phyloP scores from a whole-genome alignment of 2,888 invertebrate genomes.

The Helleia helle region DNA sequence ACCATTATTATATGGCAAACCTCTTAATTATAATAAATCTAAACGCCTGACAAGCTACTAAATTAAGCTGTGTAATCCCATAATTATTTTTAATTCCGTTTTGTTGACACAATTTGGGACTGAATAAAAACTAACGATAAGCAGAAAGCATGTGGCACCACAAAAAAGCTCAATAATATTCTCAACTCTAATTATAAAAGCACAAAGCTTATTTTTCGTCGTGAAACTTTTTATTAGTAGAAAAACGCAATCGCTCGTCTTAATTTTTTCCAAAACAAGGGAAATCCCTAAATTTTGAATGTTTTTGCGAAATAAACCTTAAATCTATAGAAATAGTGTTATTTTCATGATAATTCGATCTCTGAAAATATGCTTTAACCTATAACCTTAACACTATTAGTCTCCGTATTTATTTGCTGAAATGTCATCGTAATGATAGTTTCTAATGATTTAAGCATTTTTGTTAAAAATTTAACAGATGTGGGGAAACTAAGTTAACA shows the following conservation, averaged over 20 bases:
- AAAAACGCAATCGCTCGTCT: background rate
- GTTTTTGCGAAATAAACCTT: slow-evolving; percentile 7
- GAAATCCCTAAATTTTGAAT: background rate
- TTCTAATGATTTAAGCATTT: slow-evolving; percentile 26
- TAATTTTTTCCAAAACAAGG: background rate
- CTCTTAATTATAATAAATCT: no score
- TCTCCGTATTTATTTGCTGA: slow-evolving; percentile 45
- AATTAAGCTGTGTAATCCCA: background rate
- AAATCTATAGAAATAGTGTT: slow-evolving; percentile 19
- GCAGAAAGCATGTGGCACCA: background rate
- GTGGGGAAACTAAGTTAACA: background rate
- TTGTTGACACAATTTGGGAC: background rate
- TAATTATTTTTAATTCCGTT: background rate
- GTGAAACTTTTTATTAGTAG: background rate
- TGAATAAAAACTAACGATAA: background rate
- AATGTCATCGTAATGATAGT: slow-evolving; percentile 42
- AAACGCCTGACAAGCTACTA: no score
- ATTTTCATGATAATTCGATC: slow-evolving; percentile 22
- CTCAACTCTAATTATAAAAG: background rate
- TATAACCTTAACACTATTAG: slow-evolving; percentile 42
- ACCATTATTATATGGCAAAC: no score
- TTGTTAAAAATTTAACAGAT: slow-evolving; percentile 25
- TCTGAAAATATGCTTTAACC: slow-evolving; percentile 23
- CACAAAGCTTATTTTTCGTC: background rate
- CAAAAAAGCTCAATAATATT: no score